Conservation (phyloP, 2,888 invertebrate species). For the Torymus tubicola region DNA sequence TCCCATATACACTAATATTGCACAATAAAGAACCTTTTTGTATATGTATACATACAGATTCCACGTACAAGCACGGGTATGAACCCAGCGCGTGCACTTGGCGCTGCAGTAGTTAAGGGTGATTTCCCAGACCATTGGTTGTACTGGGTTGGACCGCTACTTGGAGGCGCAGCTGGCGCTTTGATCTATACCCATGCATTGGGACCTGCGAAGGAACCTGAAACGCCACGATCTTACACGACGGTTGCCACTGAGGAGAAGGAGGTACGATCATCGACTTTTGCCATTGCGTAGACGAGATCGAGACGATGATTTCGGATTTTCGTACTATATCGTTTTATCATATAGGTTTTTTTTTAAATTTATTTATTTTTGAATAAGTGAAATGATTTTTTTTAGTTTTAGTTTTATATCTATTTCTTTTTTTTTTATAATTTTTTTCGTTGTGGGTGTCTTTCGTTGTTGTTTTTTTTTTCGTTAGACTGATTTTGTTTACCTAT, state of each 20-base stretch:
- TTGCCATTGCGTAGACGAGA: not conserved
- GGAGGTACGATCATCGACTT: conserved; percentile 68
- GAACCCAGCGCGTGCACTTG: conserved; percentile 94
- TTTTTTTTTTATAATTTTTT: too few species aligned
- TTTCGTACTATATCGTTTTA: not conserved
- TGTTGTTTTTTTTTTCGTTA: too few species aligned
- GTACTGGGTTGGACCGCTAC: conserved; percentile 92
- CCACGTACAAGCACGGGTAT: conserved; percentile 89
- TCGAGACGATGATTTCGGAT: not conserved
- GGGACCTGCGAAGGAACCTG: conserved; percentile 72
- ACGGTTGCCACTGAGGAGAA: conserved; percentile 75
- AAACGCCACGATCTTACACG: conserved; percentile 71
- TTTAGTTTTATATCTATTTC: too few species aligned
- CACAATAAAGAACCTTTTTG: not conserved
- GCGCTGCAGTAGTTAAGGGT: conserved; percentile 88
- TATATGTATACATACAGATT: conserved; percentile 73
- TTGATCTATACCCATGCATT: conserved; percentile 83
- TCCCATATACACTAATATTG: too few species aligned
- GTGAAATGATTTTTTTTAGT: too few species aligned
- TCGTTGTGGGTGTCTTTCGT: too few species aligned
- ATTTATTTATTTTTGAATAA: too few species aligned
- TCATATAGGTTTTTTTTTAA: too few species aligned
- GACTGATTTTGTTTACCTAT: not conserved
- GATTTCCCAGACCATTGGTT: conserved; percentile 91
- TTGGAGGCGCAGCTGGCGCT: conserved; percentile 88